Evolutionary conservation across 2,888 invertebrate genomes (phyloP).

Genomic region (Cheilosia soror): DNA sequence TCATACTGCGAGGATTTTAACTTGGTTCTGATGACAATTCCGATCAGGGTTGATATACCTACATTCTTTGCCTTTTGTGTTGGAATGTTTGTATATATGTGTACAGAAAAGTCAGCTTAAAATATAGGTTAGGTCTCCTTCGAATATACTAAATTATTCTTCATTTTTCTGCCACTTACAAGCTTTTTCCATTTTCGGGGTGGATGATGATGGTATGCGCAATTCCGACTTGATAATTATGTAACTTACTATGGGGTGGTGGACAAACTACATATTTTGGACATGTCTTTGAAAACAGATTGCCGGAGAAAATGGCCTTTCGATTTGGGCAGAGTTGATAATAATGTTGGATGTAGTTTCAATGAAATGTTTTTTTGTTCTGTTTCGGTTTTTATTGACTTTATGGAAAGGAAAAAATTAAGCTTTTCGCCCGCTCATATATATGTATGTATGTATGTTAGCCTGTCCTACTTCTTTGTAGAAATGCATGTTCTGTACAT

Average conservation of each 20-base stretch:
- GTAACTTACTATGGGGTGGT: slow-evolving; percentile 32
- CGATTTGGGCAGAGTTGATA: neutral
- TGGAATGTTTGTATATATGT: slow-evolving; percentile 6
- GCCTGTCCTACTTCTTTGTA: slow-evolving; percentile 54
- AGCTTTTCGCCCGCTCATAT: slow-evolving; percentile 42
- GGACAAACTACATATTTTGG: neutral
- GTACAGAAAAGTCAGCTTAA: slow-evolving; percentile 26
- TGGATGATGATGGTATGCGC: slow-evolving; percentile 49
- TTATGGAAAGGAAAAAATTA: slow-evolving; percentile 5
- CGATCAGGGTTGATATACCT: slow-evolving; percentile 29
- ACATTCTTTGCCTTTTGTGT: slow-evolving; percentile 28
- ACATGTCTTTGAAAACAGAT: neutral
- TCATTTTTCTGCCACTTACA: slow-evolving; percentile 30
- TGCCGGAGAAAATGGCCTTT: neutral
- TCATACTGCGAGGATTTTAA: slow-evolving; percentile 1
- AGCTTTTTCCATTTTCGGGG: slow-evolving; percentile 45
- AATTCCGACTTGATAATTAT: slow-evolving; percentile 52
- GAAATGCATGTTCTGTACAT: slow-evolving; percentile 46
- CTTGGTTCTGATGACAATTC: slow-evolving; percentile 45
- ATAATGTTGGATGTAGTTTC: neutral
- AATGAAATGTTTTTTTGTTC: neutral
- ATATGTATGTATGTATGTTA: slow-evolving; percentile 2
- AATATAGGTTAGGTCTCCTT: slow-evolving; percentile 69
- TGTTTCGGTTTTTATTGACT: slow-evolving; percentile 21
- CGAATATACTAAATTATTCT: slow-evolving; percentile 33